Conservation (phyloP, 2,113 vertebrate genomes). For the Ophiodon elongatus region DNA sequence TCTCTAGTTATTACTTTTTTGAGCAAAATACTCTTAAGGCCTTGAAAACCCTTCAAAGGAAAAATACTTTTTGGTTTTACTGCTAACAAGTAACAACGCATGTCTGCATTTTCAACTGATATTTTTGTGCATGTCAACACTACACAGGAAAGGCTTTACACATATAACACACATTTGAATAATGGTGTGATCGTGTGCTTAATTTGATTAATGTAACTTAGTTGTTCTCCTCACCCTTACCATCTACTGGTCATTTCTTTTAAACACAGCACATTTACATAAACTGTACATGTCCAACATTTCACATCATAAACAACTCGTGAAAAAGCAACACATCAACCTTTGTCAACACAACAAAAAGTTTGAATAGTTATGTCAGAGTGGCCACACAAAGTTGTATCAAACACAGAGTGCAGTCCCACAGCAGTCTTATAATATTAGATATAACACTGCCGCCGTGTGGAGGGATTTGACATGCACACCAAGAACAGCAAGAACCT, state of each 20-base stretch:
- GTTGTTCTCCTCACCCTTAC: neutral
- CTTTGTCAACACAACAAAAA: slow-evolving; percentile 30
- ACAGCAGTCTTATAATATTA: slow-evolving; percentile 17
- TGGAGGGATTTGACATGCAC: slow-evolving; percentile 67
- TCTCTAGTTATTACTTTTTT: neutral
- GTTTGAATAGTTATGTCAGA: neutral
- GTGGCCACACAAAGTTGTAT: slow-evolving; percentile 6
- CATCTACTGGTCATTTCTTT: neutral
- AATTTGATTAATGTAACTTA: neutral
- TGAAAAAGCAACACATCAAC: slow-evolving; percentile 30
- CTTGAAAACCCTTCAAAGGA: too few relatives aligned
- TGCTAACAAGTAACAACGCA: neutral
- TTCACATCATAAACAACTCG: slow-evolving; percentile 5
- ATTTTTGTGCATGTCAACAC: neutral
- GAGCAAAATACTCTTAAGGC: too few relatives aligned
- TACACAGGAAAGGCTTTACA: neutral
- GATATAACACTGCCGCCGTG: slow-evolving; percentile 62
- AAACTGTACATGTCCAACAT: neutral
- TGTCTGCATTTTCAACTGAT: neutral
- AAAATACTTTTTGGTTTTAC: neutral
- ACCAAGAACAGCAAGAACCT: slow-evolving; percentile 41
- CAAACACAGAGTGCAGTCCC: slow-evolving; percentile 17
- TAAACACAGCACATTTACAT: neutral
- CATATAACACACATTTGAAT: neutral
- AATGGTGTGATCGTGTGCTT: neutral